A percentile compares a stretch with the other conserved stretches of the same genome.
phyloP scores from a whole-genome alignment of 2,797 vertebrate genomes.

The Merluccius polli region DNA sequence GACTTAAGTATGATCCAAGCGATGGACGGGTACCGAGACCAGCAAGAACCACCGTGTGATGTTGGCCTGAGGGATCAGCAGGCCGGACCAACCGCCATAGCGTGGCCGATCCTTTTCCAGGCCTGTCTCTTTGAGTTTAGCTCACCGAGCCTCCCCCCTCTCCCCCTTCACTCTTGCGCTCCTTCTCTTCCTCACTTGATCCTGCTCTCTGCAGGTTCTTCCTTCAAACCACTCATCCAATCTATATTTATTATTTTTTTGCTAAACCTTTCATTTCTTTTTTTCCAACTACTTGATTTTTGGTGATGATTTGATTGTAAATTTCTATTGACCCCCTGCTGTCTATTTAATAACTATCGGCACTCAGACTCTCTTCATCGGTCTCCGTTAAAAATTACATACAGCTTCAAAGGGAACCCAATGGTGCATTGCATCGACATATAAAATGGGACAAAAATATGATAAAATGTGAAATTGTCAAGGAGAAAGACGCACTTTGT shows the following conservation, averaged over 20 bases:
- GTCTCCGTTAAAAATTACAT: too few species aligned
- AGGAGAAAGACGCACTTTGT: background rate
- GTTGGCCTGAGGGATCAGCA: conserved; percentile 42
- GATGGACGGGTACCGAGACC: background rate
- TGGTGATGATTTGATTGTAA: background rate
- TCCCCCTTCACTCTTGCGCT: conserved; percentile 2
- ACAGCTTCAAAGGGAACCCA: too few species aligned
- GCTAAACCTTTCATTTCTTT: background rate
- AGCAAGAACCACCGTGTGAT: conserved; percentile 28
- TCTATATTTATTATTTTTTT: background rate
- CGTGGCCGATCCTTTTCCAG: conserved; percentile 55
- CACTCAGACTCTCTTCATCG: background rate
- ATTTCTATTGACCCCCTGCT: background rate
- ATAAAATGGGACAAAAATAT: background rate
- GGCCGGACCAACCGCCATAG: conserved; percentile 36
- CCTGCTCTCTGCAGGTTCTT: conserved; percentile 6
- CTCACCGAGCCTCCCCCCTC: conserved; percentile 34
- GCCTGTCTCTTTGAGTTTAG: conserved; percentile 57
- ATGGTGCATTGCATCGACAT: background rate
- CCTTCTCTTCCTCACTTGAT: background rate
- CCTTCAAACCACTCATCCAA: background rate
- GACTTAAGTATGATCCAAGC: background rate
- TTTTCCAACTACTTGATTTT: background rate
- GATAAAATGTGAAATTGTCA: background rate
- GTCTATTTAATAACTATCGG: background rate